A percentile compares a stretch with the other conserved stretches of the same genome.
These are phyloP conservation scores for Enteromius trimaculatus DNA, from an alignment of 2,797 vertebrate genomes.

Conservation along the genomic window DNA sequence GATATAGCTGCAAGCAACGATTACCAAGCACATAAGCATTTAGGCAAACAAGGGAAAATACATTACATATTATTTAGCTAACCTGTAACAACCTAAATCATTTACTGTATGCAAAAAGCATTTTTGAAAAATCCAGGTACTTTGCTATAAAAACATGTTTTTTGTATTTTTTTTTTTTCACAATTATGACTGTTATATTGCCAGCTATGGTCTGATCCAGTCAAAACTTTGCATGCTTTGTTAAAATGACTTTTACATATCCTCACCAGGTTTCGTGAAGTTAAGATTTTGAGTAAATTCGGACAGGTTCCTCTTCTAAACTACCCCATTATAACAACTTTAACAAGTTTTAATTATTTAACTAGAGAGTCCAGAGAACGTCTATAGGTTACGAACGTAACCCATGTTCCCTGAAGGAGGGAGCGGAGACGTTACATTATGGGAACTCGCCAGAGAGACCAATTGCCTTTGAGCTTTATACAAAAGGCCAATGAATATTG, in stretches of 20 bases:
- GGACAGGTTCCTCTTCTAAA: neutral
- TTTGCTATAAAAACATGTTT: no score
- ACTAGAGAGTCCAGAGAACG: neutral
- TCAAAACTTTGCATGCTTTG: neutral
- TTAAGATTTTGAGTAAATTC: neutral
- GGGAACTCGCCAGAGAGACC: no score
- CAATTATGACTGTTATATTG: neutral
- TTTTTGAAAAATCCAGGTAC: neutral
- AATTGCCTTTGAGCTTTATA: no score
- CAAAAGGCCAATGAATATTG: no score
- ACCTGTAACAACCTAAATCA: neutral
- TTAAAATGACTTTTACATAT: neutral
- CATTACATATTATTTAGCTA: neutral
- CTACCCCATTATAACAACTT: neutral
- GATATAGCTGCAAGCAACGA: neutral
- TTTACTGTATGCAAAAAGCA: neutral
- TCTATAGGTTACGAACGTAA: no score
- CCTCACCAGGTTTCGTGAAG: neutral
- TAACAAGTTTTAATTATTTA: neutral
- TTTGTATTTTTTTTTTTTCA: no score
- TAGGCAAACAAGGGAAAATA: neutral
- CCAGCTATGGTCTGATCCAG: neutral
- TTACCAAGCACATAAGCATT: neutral
- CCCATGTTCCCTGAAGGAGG: no score
- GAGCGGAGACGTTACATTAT: no score